Percentiles rank a stretch among this genome's conserved stretches.
Evolutionary conservation across 2,888 invertebrate genomes (phyloP).

Genomic region (Hesperia comma): DNA sequence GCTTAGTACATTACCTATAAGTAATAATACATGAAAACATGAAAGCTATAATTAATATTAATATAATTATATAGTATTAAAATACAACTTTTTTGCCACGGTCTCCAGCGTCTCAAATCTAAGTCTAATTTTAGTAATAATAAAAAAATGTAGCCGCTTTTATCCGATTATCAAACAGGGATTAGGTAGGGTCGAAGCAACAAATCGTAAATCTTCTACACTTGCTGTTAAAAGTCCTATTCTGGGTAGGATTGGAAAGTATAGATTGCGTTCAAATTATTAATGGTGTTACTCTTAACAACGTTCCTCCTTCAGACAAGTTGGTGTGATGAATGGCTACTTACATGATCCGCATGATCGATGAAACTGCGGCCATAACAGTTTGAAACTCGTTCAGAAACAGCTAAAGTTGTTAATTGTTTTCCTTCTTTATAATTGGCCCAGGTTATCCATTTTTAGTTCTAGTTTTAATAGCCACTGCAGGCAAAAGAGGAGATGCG

Average conservation of each 20-base stretch:
- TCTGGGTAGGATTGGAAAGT: no score
- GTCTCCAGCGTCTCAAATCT: no score
- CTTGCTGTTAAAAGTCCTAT: not conserved
- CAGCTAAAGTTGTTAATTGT: not conserved
- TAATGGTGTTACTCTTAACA: not conserved
- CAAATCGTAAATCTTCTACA: not conserved
- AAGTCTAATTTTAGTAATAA: no score
- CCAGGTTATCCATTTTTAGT: not conserved
- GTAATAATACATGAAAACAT: no score
- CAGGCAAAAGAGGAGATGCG: no score
- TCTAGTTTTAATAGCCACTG: no score
- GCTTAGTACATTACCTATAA: no score
- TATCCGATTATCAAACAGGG: not conserved
- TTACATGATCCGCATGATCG: not conserved
- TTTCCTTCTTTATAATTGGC: not conserved
- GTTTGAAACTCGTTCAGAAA: not conserved
- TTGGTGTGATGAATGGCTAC: not conserved
- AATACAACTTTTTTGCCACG: no score
- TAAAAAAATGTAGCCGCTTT: no score
- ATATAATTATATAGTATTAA: no score
- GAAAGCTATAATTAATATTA: no score
- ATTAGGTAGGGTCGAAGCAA: not conserved
- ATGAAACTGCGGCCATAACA: not conserved
- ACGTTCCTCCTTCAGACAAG: not conserved
- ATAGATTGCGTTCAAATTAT: not conserved